These are phyloP conservation scores for Leuciscus waleckii DNA, from an alignment of 2,797 vertebrate genomes.

Conservation along the genomic window DNA sequence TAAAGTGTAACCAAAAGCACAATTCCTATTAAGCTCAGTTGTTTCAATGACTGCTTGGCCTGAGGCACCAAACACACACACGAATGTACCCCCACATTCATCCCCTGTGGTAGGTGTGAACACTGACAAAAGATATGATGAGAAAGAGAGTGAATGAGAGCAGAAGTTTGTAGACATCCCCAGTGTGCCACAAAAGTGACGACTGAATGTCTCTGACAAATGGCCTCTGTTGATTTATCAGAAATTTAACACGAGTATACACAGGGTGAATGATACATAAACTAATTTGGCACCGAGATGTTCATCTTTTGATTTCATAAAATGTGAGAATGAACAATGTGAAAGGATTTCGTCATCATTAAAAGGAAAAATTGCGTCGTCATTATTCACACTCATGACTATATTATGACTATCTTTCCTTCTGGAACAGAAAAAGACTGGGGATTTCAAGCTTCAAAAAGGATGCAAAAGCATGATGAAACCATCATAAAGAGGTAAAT, in stretches of 20 bases:
- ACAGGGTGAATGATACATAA: no score
- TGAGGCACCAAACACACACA: slow-evolving; percentile 35
- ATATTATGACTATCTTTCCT: background rate
- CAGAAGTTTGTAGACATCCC: slow-evolving; percentile 18
- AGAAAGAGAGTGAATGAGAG: slow-evolving; percentile 1
- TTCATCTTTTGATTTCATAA: no score
- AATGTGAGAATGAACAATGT: no score
- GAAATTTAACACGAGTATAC: no score
- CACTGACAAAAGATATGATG: background rate
- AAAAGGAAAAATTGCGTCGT: no score
- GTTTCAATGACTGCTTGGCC: slow-evolving; percentile 31
- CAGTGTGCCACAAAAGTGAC: background rate
- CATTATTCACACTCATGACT: no score
- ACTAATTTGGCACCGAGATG: no score
- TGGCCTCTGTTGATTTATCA: no score
- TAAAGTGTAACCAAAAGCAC: slow-evolving; percentile 25
- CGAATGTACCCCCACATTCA: slow-evolving; percentile 5
- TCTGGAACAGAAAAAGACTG: background rate
- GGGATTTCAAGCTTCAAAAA: background rate
- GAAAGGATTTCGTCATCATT: no score
- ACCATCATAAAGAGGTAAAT: no score
- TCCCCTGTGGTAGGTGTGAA: slow-evolving; percentile 14
- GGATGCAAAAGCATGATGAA: background rate
- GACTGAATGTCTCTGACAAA: background rate
- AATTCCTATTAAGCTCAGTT: slow-evolving; percentile 42